Conservation (phyloP, 2,113 vertebrate genomes). For the Scomber japonicus region DNA sequence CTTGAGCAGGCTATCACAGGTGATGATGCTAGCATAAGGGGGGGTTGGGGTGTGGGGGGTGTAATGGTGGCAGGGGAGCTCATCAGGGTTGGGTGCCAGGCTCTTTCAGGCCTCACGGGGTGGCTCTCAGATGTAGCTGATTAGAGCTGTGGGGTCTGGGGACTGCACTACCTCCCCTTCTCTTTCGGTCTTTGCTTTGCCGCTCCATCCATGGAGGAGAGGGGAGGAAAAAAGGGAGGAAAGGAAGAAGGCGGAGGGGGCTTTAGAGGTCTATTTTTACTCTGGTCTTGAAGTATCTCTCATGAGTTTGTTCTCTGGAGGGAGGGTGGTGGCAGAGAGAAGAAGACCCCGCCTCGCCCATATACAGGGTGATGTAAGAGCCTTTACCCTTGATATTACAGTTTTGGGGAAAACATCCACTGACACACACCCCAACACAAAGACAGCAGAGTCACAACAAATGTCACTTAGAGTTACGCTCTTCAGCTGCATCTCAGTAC, state of each 20-base stretch:
- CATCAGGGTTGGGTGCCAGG: conserved; percentile 48
- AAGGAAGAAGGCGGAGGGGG: neutral
- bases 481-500: conserved; percentile 50
- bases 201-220: conserved; percentile 37
- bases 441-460: conserved; percentile 32
- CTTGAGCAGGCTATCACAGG: conserved; percentile 41
- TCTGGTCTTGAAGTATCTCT: conserved; percentile 29
- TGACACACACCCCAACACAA: conserved; percentile 22
- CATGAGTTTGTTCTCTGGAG: conserved; percentile 21
- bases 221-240: neutral
- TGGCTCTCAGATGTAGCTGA: conserved; percentile 53
- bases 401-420: neutral
- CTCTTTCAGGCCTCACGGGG: conserved; percentile 46
- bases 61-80: conserved; percentile 50
- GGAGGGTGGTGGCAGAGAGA: neutral
- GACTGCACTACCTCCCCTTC: conserved; percentile 23
- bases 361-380: conserved; percentile 37
- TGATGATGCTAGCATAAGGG: conserved; percentile 34
- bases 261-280: conserved; percentile 47
- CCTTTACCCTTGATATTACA: neutral
- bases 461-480: conserved; percentile 26
- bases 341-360: neutral
- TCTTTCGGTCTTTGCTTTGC: conserved; percentile 27
- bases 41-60: neutral
- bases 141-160: conserved; percentile 50